Evolutionary conservation across 1,140 invertebrate species (phyloP), one percentile per base, ranked within the genome.

Genomic region (Euschistus heros): DNA sequence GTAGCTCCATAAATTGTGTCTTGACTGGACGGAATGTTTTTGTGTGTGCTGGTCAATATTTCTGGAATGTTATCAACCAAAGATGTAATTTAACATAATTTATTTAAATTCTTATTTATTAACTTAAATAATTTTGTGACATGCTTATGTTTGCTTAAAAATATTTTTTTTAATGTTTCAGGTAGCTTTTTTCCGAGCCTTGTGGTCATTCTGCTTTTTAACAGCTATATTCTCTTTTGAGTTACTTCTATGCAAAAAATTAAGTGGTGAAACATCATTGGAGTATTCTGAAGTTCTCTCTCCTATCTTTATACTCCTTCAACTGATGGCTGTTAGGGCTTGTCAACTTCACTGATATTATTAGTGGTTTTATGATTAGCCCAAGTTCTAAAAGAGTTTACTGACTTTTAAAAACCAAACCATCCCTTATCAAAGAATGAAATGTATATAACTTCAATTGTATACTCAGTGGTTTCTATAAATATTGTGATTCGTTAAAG

Each of bases 261-360:
- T 97, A 22, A 84, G 87, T 70, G 86, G 86, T 27, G 84, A 88
- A 72, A 85, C 84, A 63, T 82, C 80, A 17, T 82, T 94, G 55
- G 90, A 92, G 72, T 94, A 88, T 73, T 94, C 91, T 52, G 93
- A 97, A 83, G 87, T 97, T 15, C 84, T 95, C 75, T 87, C 91
- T 61, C 93, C 94, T 18, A 78, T 97, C 44, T 97, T 96, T 77
- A 89, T 95, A 67, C 76, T 96, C 33, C 76, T 95, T 59, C 89
- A 94, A 74, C 76, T 97, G 30, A 85, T 96, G 66, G 91, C 94
- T 68, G 86, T 96, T 55, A 82, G 92, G 73, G 92, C 93, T 13
- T 98, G 94, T 79, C 92, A 96, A 74, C 78, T 93, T 71, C 87
- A 85, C 73, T 84, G 37, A 64, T 46, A 0, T 42, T 18, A 37